These are phyloP conservation scores for Aratinga solstitialis DNA, from an alignment of 2,797 vertebrate genomes.

Conservation along the genomic window DNA sequence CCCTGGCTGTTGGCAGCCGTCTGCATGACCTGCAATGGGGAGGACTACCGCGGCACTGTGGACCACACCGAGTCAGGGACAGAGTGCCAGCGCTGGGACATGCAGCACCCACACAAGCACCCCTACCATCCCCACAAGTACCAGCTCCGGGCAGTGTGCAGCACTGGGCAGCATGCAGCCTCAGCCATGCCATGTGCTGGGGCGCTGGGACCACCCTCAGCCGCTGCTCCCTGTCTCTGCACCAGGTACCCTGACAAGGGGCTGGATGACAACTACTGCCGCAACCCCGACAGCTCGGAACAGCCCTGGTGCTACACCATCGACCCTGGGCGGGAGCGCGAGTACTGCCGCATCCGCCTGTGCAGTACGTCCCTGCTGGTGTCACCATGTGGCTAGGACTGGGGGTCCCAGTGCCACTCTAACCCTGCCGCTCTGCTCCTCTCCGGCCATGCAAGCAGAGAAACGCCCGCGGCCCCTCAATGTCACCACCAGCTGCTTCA, in stretches of 20 bases:
- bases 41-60: constrained; percentile 89
- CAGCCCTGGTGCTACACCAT: constrained; percentile 96
- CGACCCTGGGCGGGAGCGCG: constrained; percentile 80
- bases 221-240: background rate
- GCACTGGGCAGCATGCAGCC: fast-evolving
- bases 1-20: constrained; percentile 72
- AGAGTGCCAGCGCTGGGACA: constrained; percentile 97
- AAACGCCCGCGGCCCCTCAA: constrained; percentile 75
- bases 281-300: constrained; percentile 93
- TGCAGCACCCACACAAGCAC: constrained; percentile 91
- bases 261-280: constrained; percentile 95
- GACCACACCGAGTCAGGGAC: constrained; percentile 86
- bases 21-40: constrained; percentile 92
- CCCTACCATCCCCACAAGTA: constrained; percentile 94
- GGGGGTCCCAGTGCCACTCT: background rate
- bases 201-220: background rate
- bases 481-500: constrained; percentile 84
- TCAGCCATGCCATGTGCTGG: background rate
- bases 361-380: constrained; percentile 81
- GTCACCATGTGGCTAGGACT: fast-evolving
- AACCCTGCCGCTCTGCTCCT: background rate
- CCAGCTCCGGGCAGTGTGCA: background rate
- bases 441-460: constrained; percentile 68
- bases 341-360: constrained; percentile 86
- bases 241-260: constrained; percentile 91